Percentiles rank a stretch among this genome's conserved stretches.
These are phyloP conservation scores for Acanthosepion pharaonis DNA, from an alignment of 2,888 invertebrate genomes.

Conservation along the genomic window DNA sequence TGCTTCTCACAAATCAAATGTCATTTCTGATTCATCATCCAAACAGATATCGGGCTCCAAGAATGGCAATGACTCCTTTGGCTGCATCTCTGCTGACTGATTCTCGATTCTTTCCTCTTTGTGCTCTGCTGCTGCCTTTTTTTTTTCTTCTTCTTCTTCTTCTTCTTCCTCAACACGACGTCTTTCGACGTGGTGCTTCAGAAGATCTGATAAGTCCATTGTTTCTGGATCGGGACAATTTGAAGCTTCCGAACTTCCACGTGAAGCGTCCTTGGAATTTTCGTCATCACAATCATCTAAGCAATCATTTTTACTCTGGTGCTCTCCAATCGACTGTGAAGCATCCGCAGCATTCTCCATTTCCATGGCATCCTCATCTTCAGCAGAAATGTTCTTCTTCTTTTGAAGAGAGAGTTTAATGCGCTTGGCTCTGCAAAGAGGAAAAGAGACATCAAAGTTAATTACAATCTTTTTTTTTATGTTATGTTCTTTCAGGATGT, in stretches of 20 bases:
- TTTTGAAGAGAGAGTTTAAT: background rate
- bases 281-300: background rate
- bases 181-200: background rate
- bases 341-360: background rate
- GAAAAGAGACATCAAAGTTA: background rate
- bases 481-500: too few species aligned
- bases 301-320: background rate
- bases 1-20: background rate
- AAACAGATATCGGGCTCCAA: background rate
- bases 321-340: background rate
- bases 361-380: background rate
- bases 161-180: background rate
- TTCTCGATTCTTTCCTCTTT: background rate
- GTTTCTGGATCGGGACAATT: background rate
- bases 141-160: background rate
- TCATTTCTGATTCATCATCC: background rate
- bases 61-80: background rate
- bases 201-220: constrained; percentile 2
- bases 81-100: background rate
- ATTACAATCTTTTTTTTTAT: too few species aligned
- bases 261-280: constrained; percentile 15
- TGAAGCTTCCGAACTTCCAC: background rate
- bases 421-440: background rate
- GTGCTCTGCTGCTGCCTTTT: background rate
- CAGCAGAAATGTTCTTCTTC: background rate